These are phyloP conservation scores for Agapetus fuscipes DNA, from an alignment of 2,888 invertebrate species.

Conservation along the genomic window DNA sequence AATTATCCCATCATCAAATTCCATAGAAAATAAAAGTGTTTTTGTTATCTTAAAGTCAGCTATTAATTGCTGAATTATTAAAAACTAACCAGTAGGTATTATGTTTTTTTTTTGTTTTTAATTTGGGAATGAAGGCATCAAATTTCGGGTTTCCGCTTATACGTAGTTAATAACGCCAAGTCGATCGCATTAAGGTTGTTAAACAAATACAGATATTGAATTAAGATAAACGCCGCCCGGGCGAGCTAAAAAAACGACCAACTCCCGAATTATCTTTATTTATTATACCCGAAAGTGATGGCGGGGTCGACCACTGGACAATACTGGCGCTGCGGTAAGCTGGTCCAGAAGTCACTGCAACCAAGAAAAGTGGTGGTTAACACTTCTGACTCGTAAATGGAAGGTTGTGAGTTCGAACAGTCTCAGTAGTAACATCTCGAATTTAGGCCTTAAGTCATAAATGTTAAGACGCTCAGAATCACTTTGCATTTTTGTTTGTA, in stretches of 20 bases:
- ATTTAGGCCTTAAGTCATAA: too few species aligned
- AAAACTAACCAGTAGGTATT: too few species aligned
- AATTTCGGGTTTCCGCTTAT: conserved; percentile 1
- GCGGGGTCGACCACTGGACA: conserved; percentile 9
- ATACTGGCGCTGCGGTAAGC: conserved; percentile 3
- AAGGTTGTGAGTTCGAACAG: too few species aligned
- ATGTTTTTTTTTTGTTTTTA: conserved; percentile 1
- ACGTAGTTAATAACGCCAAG: too few species aligned
- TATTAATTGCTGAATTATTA: too few species aligned
- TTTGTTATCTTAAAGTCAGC: too few species aligned
- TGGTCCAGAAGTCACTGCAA: too few species aligned
- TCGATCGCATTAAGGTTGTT: conserved; percentile 15
- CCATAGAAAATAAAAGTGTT: conserved; percentile 13
- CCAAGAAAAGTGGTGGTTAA: too few species aligned
- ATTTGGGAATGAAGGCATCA: neutral
- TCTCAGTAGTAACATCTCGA: too few species aligned
- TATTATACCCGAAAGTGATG: conserved; percentile 5
- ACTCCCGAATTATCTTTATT: conserved; percentile 14
- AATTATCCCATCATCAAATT: conserved; percentile 5
- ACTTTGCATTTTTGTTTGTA: too few species aligned
- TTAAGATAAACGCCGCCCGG: conserved; percentile 18
- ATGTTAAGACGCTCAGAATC: too few species aligned
- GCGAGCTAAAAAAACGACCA: conserved; percentile 6
- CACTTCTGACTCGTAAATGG: too few species aligned
- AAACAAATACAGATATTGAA: conserved; percentile 20